Base-by-base conservation (phyloP, 2,888 invertebrate species). In the Agrochola circellaris region DNA sequence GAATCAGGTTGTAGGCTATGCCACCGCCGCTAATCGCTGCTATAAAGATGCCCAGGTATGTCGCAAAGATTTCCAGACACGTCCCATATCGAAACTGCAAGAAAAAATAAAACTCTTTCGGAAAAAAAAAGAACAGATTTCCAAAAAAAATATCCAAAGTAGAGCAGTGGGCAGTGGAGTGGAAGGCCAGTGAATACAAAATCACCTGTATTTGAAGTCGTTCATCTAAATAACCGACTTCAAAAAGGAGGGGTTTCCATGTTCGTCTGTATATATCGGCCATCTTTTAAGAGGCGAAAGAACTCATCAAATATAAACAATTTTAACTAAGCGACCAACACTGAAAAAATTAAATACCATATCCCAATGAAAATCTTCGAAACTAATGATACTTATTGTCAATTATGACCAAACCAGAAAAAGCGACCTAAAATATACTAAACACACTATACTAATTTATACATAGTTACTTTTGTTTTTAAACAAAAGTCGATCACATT, bases 1-100 rank as follows among this genome's bases (percentile, higher is more conserved):
- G 96, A 78, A 97, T 96, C 70, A 97, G 95, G 88, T 97, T 97
- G 87, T 97, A 94, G 65, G 97, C 97, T 2, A 96, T 91, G 0
- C 96, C 96, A 15, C 92, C 92, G 0, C 96, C 97, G 30, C 96
- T 95, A 26, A 95, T 83, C 8, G 93, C 65, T 3, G 93, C 95
- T 65, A 93, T 82, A 0, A 95, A 4, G 3, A 94, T 82, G 0
- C 95, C 96, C 0, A 91, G 4, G 3, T 92, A 73, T 0, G 94
- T 95, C 0, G 95, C 95, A 4, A 88, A 58, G 0, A 91, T 42
- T 81, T 96, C 95, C 64, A 89, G 30, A 34, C 93, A 93, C 56
- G 93, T 93, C 9, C 91, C 96, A 82, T 95, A 95, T 17, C 94
- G 95, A 83, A 93, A 95, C 96, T 95, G 88, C 61, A 80, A 83